These are phyloP conservation scores for Poecilia gillii DNA, from an alignment of 2,797 vertebrate species.

Conservation along the genomic window DNA sequence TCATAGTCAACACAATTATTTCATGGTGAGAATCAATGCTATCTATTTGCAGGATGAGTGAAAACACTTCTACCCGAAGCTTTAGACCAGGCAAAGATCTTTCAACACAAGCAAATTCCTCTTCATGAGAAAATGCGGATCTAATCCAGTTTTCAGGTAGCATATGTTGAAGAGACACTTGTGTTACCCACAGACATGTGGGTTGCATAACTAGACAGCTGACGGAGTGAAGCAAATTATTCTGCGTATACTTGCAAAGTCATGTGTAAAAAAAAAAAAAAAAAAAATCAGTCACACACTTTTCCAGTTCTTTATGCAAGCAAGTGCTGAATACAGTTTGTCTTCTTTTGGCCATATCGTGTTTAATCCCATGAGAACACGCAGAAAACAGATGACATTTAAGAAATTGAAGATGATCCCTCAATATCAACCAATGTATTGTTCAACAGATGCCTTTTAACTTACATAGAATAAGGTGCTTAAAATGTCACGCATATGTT, in stretches of 20 bases:
- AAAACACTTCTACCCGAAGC: constrained; percentile 34
- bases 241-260: constrained; percentile 12
- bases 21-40: constrained; percentile 37
- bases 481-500: constrained; percentile 56
- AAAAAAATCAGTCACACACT: constrained; percentile 19
- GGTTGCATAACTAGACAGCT: constrained; percentile 6
- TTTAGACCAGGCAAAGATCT: constrained; percentile 37
- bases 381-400: constrained; percentile 77
- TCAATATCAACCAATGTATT: constrained; percentile 60
- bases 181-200: constrained; percentile 25
- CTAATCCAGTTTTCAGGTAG: constrained; percentile 60
- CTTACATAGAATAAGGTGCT: constrained; percentile 55
- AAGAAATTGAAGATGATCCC: constrained; percentile 63
- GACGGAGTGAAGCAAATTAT: constrained; percentile 11
- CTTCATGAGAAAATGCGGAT: constrained; percentile 37
- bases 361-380: constrained; percentile 82
- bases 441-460: constrained; percentile 64
- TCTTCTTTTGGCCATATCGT: constrained; percentile 74
- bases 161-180: constrained; percentile 18
- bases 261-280: constrained; percentile 14
- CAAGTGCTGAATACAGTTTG: constrained; percentile 53
- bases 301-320: constrained; percentile 32
- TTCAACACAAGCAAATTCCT: constrained; percentile 42
- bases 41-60: constrained; percentile 19
- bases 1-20: constrained; percentile 1